Conservation (phyloP, 2,113 vertebrate genomes). For the Hippocampus zosterae region DNA sequence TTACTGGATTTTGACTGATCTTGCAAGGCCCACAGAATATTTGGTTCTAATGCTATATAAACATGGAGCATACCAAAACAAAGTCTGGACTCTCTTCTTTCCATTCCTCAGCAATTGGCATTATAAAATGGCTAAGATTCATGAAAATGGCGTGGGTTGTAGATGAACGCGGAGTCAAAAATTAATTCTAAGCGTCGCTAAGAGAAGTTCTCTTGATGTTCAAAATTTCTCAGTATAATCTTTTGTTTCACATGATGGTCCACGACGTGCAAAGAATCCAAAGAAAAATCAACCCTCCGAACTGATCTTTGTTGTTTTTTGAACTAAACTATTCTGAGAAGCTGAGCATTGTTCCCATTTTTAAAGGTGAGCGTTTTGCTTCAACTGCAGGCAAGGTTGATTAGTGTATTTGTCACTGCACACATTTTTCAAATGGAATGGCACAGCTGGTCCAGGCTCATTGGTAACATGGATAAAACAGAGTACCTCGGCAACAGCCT, state of each 20-base stretch:
- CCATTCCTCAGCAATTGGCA: no score
- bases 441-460: background rate
- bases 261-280: background rate
- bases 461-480: constrained; percentile 14
- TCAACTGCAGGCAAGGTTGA: background rate
- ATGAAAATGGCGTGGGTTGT: no score
- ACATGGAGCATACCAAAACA: no score
- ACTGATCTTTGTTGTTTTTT: background rate
- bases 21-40: no score
- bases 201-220: no score
- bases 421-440: background rate
- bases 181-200: background rate
- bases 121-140: no score
- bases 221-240: no score
- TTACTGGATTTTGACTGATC: no score
- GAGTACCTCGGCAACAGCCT: constrained; percentile 31
- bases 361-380: background rate
- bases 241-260: background rate
- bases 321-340: background rate
- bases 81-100: no score
- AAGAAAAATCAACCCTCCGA: background rate
- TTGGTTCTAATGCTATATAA: no score
- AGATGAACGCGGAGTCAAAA: background rate
- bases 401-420: background rate
- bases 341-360: background rate